Percentiles rank a stretch among this genome's conserved stretches.
These are phyloP conservation scores for Pica pica DNA, from an alignment of 2,113 vertebrate genomes.

Conservation along the genomic window DNA sequence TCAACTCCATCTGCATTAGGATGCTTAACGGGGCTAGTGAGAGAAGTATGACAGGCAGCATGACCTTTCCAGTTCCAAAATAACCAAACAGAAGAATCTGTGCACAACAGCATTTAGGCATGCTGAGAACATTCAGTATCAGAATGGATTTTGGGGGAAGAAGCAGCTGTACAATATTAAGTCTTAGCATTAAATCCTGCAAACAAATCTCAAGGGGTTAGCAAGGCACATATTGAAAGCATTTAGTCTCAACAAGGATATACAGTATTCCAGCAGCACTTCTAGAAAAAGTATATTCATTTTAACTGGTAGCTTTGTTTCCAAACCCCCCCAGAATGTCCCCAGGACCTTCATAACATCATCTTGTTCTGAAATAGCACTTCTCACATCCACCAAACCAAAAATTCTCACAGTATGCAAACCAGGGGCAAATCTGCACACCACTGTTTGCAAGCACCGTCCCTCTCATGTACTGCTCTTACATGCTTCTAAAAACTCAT, in stretches of 20 bases:
- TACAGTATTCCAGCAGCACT: neutral
- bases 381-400: neutral
- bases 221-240: neutral
- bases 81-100: conserved; percentile 20
- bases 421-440: neutral
- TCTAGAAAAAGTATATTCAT: neutral
- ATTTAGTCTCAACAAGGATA: neutral
- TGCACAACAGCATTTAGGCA: neutral
- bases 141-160: neutral
- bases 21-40: conserved; percentile 18
- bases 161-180: neutral
- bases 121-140: neutral
- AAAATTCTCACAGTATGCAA: neutral
- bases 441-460: neutral
- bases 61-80: conserved; percentile 49
- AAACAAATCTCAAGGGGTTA: neutral
- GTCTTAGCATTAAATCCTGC: neutral
- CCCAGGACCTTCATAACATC: neutral
- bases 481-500: neutral
- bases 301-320: neutral
- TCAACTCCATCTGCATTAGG: conserved; percentile 31
- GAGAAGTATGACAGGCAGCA: conserved; percentile 38
- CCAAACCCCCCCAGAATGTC: neutral
- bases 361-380: neutral
- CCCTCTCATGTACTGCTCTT: neutral